Base-by-base conservation (phyloP, 2,888 invertebrate genomes). In the Hypena proboscidalis region DNA sequence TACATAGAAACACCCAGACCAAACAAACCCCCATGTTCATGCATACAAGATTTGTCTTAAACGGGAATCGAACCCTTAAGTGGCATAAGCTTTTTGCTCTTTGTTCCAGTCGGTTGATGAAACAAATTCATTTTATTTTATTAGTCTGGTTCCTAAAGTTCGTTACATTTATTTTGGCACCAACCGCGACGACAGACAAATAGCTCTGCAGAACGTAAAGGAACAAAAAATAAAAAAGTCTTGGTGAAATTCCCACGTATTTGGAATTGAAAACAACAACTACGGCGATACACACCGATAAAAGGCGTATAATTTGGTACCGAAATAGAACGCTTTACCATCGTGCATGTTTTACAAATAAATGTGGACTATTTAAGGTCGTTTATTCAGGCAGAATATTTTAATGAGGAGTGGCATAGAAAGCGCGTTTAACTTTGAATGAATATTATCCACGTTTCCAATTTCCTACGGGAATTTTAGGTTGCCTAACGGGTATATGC, bases 371-470 rank as follows among this genome's bases (percentile, higher is more conserved):
- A 49, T 49, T 51, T 61, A 45, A 55, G 43, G 37, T 50, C 59
- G 57, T 58, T 61, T 55, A 53, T 55, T 50, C 52, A 52, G 62
- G 53, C 58, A 41, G 41, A 61, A 63, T 55, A 71, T 67, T 71
- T 72, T 65, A 70, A 71, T 67, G 61, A 67, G 57, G 37, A 46
- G 42, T 44, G 34, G 33, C 43, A 52, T 51, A 21, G 37, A 58
- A 42, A 45, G 22, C 40, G 35, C 27, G 25, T 31, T 51, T 43
- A 21, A 48, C 14, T 38, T 50, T 54, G 33, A 52, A 67, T 50
- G 23, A 38, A 34, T 49, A 40, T 22, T 46, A 37, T 53, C 14
- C 30, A 41, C 25, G 39, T 50, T 48, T 39, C 31, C 29, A 21
- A 32, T 43, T 23, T 43, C 29, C 9, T 4, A 7, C 1, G 3